Evolutionary conservation across 2,888 invertebrate species (phyloP).

Genomic region (Chromoteleia sp.): DNA sequence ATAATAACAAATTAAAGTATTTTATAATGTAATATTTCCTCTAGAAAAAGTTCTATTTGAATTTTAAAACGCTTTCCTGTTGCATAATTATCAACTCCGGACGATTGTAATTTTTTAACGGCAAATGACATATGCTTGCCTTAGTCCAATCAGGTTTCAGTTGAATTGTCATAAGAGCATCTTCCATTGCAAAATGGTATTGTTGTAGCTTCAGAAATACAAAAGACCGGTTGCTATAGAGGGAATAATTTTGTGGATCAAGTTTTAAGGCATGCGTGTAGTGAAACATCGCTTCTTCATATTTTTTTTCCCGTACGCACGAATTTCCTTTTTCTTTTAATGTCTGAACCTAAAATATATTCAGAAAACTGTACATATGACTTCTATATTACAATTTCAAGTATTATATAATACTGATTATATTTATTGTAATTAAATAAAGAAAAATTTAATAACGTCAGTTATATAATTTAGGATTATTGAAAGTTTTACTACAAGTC

Average conservation of each 20-base stretch:
- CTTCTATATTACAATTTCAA: too few relatives aligned
- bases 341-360: conserved; percentile 74
- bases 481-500: too few relatives aligned
- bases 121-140: conserved; percentile 83
- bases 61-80: background rate
- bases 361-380: background rate
- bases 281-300: conserved; percentile 91
- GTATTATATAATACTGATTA: too few relatives aligned
- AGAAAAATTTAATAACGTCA: too few relatives aligned
- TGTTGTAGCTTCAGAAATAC: conserved; percentile 92
- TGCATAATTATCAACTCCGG: background rate
- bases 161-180: conserved; percentile 91
- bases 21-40: background rate
- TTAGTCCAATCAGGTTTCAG: conserved; percentile 92
- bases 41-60: background rate
- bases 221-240: conserved; percentile 92
- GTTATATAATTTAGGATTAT: too few relatives aligned
- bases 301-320: conserved; percentile 90
- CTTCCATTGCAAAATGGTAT: conserved; percentile 91
- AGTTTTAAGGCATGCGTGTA: conserved; percentile 92
- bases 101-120: background rate
- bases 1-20: background rate
- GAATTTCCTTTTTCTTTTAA: conserved; percentile 91
- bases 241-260: conserved; percentile 89
- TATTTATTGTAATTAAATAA: too few relatives aligned